phyloP scores from a whole-genome alignment of 2,888 invertebrate species.

The Hydraecia micacea region DNA sequence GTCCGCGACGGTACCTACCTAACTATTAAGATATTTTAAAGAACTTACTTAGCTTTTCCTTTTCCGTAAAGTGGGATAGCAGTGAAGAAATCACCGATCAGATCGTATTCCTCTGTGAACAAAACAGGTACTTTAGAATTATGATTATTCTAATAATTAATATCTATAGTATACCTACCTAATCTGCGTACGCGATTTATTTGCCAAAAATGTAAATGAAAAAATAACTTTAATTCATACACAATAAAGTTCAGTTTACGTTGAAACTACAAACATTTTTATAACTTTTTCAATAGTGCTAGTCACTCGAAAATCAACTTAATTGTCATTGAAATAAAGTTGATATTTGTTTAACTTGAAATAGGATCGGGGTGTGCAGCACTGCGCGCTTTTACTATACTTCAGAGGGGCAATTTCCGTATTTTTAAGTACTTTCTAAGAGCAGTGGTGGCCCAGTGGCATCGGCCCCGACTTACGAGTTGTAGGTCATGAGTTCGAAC shows the following conservation, averaged over 20 bases:
- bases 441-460: not conserved
- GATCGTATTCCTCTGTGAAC: slow-evolving; percentile 80
- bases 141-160: not conserved
- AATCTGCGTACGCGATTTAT: too few species aligned
- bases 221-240: too few species aligned
- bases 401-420: not conserved
- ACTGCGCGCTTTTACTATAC: too few species aligned
- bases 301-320: too few species aligned
- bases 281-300: too few species aligned
- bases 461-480: not conserved
- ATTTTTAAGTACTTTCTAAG: not conserved
- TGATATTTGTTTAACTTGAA: too few species aligned
- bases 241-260: too few species aligned
- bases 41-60: slow-evolving; percentile 80
- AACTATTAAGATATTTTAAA: not conserved
- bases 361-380: too few species aligned
- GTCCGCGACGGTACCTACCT: not conserved
- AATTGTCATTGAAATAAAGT: too few species aligned
- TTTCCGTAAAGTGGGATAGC: slow-evolving; percentile 84
- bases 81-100: slow-evolving; percentile 79
- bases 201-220: too few species aligned
- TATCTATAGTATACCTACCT: not conserved
- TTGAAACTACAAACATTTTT: too few species aligned
- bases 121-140: slow-evolving; percentile 6
- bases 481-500: too few species aligned